phyloP scores from a whole-genome alignment of 2,113 vertebrate genomes.

The Heterotilapia buettikoferi region DNA sequence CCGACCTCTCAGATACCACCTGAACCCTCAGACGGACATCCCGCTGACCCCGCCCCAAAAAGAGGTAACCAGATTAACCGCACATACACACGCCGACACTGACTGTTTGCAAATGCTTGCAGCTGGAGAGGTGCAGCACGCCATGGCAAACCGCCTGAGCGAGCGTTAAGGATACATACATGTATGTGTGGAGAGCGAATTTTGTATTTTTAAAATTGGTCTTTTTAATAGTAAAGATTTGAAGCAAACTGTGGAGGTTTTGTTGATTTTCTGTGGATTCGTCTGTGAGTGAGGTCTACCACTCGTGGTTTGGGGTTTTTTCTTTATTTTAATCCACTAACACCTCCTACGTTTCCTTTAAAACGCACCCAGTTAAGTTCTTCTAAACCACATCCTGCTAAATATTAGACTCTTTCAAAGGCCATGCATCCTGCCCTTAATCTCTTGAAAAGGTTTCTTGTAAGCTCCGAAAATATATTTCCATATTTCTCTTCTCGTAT shows the following conservation, averaged over 20 bases:
- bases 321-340: neutral
- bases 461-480: neutral
- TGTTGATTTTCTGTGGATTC: neutral
- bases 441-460: neutral
- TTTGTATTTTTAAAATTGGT: neutral
- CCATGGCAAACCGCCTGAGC: neutral
- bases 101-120: rapidly evolving
- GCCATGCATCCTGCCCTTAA: neutral
- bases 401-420: neutral
- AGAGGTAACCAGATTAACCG: conserved; percentile 57
- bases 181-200: neutral
- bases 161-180: rapidly evolving
- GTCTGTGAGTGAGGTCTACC: neutral
- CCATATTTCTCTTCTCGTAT: neutral
- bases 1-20: conserved; percentile 69
- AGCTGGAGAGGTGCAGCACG: neutral
- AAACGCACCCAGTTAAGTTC: rapidly evolving
- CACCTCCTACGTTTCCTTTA: neutral
- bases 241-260: neutral
- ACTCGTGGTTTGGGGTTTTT: neutral
- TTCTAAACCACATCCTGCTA: neutral
- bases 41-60: conserved; percentile 49
- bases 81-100: neutral
- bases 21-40: conserved; percentile 52
- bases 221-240: neutral